A percentile compares a stretch with the other conserved stretches of the same genome.
These are phyloP conservation scores for Physeter macrocephalus DNA, from an alignment of 2,113 vertebrate species.

Conservation along the genomic window DNA sequence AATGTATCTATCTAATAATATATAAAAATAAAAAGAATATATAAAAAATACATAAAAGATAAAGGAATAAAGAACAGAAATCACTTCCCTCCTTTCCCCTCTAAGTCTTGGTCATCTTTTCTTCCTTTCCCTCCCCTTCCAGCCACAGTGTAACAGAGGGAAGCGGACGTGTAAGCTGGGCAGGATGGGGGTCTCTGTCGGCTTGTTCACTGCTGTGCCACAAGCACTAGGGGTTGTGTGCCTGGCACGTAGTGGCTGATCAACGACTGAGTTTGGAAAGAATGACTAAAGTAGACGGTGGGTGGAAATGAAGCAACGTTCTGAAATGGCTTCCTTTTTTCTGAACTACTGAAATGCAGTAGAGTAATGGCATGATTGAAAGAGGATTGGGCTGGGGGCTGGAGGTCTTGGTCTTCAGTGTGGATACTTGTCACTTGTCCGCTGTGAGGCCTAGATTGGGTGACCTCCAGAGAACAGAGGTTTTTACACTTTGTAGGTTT, in stretches of 20 bases:
- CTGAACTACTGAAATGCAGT: background rate
- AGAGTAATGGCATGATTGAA: background rate
- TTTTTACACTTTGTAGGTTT: background rate
- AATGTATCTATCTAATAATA: background rate
- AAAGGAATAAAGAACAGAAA: background rate
- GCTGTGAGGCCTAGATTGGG: background rate
- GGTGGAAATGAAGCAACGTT: background rate
- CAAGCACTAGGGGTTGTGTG: background rate
- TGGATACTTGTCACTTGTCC: background rate
- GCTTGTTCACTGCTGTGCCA: rapidly evolving
- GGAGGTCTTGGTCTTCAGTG: background rate
- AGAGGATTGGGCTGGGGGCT: background rate
- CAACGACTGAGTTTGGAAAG: background rate
- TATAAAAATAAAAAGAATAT: background rate
- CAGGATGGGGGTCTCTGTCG: background rate
- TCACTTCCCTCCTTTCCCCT: background rate
- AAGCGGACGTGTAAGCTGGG: rapidly evolving
- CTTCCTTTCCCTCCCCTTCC: background rate
- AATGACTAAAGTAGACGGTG: background rate
- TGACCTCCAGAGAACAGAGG: background rate
- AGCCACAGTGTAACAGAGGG: background rate
- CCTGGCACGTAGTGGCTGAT: background rate
- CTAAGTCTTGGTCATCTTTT: background rate
- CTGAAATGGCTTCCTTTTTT: background rate
- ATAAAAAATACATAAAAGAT: background rate